Evolutionary conservation across 2,888 invertebrate species (phyloP), one percentile per base, ranked within the genome.

Genomic region (Chromoteleia sp.): DNA sequence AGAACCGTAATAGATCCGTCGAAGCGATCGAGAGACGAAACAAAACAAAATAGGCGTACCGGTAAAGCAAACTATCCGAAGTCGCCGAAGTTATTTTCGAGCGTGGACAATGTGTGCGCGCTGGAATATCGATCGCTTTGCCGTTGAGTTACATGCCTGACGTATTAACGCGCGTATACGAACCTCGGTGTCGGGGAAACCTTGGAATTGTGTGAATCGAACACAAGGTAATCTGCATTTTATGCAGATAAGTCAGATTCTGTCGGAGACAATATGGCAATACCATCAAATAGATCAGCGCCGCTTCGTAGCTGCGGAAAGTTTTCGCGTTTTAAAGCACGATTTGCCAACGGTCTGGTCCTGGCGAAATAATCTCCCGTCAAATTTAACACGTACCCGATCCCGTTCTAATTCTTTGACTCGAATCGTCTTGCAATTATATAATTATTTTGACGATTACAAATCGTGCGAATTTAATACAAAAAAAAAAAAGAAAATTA

Each of bases 181-280:
- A 73, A 67, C 67, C 76, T 67, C 79, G 67, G 52, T 61, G 68
- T 54, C 71, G 81, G 48, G 59, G 56, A 67, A 85, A 85, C 88
- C 88, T 87, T 88, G 87, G 86, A 85, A 85, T 85, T 85, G 86
- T 85, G 85, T 84, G 82, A 88, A 88, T 88, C 82, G 87, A 88
- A 88, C 68, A 88, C 88, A 88, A 88, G 88, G 88, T 81, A 86
- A 88, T 88, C 88, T 88, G 88, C 88, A 87, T 88, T 88, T 88
- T 86, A 85, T 85, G 84, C 82, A 86, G 87, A 87, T 86, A 85
- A 85, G 85, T 84, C 39, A 52, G 71, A 61, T 74, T 67, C 67
- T 45, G 61, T 73, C 73, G 68, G 59, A 74, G 81, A 70, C 82
- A 65, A 70, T 68, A 70, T 68, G 68, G 56, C 76, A 63, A 54